Base-by-base conservation (phyloP, 2,113 vertebrate genomes). In the Phyllostomus hastatus region DNA sequence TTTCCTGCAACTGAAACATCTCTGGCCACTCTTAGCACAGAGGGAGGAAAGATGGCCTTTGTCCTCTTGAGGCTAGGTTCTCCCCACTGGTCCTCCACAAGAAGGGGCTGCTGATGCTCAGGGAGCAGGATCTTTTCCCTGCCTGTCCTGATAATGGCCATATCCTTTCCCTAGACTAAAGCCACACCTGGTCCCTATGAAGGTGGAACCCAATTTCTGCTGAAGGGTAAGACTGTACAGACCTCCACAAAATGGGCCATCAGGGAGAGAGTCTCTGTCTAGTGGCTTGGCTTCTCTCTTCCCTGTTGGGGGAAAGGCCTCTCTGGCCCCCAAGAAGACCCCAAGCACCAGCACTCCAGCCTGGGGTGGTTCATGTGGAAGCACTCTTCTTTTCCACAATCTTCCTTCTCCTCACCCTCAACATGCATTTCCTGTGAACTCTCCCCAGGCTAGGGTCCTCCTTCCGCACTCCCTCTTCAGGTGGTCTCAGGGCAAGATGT, bases 341-440 rank as follows among this genome's bases (percentile, higher is more conserved):
- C 33, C 2, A 4, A 1, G 17, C 0, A 3, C 41, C 5, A n/a
- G 52, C 52, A 31, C 17, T 26, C 14, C 2, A n/a, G 24, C 6
- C 54, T 2, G 5, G 24, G 64, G 4, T 4, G 3, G 26, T 24
- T 41, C 22, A 2, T 4, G 6, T 4, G 54, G 20, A 67, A 72
- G 10, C 11, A 16, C 43, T 31, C 54, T 28, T 46, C 54, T 38
- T n/a, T 19, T 5, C 16, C 4, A 14, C 1, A 12, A 7, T 33
- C 12, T 26, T 50, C 33, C 9, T 4, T 83, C 28, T 50, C 48
- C 43, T 61, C 15, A 38, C 11, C 41, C 81, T 28, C 82, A 17
- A 46, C 2, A 24, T 8, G 3, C 1, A 4, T 28, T n/a, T 75
- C 31, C 28, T 31, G 46, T 7, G n/a, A 59, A 22, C 15, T 57